phyloP scores from a whole-genome alignment of 2,797 vertebrate species.

The Capromys pilorides region DNA sequence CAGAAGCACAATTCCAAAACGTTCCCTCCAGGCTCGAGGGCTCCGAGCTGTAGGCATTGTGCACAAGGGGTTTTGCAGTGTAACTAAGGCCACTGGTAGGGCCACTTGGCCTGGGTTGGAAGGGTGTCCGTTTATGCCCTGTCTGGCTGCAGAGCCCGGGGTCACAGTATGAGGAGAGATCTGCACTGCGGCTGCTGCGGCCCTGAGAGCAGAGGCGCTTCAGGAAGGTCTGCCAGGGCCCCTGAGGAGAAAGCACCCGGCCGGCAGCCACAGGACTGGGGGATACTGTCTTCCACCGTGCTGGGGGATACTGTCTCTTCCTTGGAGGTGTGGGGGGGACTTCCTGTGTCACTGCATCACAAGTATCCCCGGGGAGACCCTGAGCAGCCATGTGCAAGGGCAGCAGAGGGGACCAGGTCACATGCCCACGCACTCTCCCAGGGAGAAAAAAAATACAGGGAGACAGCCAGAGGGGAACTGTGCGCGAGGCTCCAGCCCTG shows the following conservation, averaged over 20 bases:
- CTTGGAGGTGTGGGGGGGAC: not conserved
- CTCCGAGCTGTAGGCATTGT: not conserved
- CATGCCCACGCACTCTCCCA: not conserved
- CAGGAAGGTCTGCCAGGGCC: not conserved
- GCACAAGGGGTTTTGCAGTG: not conserved
- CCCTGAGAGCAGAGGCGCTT: no score
- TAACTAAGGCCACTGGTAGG: not conserved
- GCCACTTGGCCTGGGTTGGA: not conserved
- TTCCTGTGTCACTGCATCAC: not conserved
- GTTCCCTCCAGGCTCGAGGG: fast-evolving
- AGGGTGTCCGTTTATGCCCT: not conserved
- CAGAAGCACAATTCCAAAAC: not conserved
- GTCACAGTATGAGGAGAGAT: not conserved
- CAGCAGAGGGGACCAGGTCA: no score
- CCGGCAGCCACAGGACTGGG: not conserved
- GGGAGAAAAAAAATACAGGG: not conserved
- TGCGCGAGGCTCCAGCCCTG: fast-evolving
- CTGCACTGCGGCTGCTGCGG: not conserved
- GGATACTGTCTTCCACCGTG: not conserved
- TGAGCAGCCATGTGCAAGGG: no score
- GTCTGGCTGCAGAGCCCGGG: not conserved
- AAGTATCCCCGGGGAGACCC: not conserved
- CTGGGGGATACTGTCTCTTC: not conserved
- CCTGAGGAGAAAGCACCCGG: not conserved
- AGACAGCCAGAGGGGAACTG: not conserved